These are phyloP conservation scores for Pocillopora grandis DNA, from an alignment of 92 coral and sea anemone genomes.

Conservation along the genomic window DNA sequence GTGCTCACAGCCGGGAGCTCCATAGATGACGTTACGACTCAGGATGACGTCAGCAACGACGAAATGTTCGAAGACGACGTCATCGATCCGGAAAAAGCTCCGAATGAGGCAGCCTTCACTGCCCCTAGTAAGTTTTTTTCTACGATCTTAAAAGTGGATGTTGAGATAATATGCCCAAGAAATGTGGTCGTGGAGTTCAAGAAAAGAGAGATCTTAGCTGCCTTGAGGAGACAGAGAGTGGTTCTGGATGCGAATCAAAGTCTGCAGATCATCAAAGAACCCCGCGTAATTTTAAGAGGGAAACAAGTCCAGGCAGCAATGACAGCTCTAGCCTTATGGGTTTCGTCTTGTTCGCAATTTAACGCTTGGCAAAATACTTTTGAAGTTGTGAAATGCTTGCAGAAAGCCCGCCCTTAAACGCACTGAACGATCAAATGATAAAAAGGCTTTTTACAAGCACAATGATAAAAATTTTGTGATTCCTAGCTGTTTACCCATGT, in stretches of 20 bases:
- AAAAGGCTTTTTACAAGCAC: no score
- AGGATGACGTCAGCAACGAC: neutral
- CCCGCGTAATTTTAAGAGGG: constrained; percentile 25
- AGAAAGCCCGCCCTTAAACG: neutral
- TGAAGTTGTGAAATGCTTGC: constrained; percentile 29
- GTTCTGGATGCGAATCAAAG: constrained; percentile 27
- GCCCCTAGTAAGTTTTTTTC: constrained; percentile 1
- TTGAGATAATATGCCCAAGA: constrained; percentile 22
- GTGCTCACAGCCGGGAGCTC: constrained; percentile 4
- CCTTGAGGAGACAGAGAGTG: constrained; percentile 26
- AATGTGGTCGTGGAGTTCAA: constrained; percentile 18
- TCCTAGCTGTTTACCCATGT: no score
- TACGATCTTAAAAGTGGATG: constrained; percentile 12
- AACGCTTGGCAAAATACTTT: neutral
- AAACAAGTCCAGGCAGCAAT: neutral
- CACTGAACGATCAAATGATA: no score
- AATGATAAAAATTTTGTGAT: no score
- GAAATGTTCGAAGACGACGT: neutral
- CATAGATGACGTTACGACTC: neutral
- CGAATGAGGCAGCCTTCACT: neutral
- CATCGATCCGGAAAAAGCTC: neutral
- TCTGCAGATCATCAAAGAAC: constrained; percentile 29
- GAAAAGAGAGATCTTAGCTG: constrained; percentile 13
- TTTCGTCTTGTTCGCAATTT: neutral
- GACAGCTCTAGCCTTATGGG: constrained; percentile 17